Conservation (phyloP, 2,888 invertebrate genomes). For the Brachyptera risi region DNA sequence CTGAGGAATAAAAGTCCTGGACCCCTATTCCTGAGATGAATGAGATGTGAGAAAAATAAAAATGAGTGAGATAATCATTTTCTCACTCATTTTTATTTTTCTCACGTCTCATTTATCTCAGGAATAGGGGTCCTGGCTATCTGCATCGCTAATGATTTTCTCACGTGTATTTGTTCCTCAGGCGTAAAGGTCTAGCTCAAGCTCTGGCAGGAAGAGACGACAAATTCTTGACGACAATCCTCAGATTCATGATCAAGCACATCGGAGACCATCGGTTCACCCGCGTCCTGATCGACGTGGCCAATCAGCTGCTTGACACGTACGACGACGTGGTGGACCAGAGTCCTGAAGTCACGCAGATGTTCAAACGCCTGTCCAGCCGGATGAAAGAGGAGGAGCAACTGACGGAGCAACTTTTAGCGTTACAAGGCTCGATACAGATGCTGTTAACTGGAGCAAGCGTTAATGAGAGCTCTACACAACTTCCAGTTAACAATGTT, state of each 20-base stretch:
- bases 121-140: too few species aligned
- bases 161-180: constrained; percentile 25
- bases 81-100: too few species aligned
- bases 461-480: constrained; percentile 38
- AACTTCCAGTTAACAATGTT: constrained; percentile 49
- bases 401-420: constrained; percentile 58
- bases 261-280: constrained; percentile 73
- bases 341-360: constrained; percentile 56
- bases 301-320: constrained; percentile 67
- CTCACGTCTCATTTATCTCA: too few species aligned
- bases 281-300: constrained; percentile 67
- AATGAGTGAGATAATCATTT: too few species aligned
- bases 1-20: too few species aligned
- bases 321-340: constrained; percentile 62
- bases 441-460: constrained; percentile 57
- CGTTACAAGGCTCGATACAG: constrained; percentile 66
- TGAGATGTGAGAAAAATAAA: too few species aligned
- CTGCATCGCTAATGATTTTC: too few species aligned
- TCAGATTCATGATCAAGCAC: constrained; percentile 71
- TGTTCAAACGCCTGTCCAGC: constrained; percentile 57
- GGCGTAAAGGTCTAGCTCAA: constrained; percentile 69
- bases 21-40: too few species aligned
- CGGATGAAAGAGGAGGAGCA: constrained; percentile 64
- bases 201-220: constrained; percentile 72
- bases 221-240: constrained; percentile 58